Conservation (phyloP, 2,797 vertebrate genomes). For the Lepidocolaptes lacrymiger region DNA sequence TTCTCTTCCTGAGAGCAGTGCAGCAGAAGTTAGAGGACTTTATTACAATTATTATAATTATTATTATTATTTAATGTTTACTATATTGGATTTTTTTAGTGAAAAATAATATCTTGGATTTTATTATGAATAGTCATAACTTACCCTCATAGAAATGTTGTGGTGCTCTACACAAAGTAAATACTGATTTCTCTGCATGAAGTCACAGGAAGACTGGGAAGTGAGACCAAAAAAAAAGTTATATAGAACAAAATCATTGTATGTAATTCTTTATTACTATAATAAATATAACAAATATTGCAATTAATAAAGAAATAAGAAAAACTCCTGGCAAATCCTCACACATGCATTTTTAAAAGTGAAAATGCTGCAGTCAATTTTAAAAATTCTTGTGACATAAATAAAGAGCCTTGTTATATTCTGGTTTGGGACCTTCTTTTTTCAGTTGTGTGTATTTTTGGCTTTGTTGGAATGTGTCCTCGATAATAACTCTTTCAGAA, state of each 20-base stretch:
- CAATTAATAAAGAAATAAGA: not conserved
- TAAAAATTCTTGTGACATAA: not conserved
- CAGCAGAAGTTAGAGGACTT: not conserved
- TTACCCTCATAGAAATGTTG: not conserved
- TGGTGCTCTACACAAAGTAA: not conserved
- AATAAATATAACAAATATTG: not conserved
- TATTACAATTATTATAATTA: no score
- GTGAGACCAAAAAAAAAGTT: not conserved
- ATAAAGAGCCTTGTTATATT: not conserved
- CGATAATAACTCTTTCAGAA: not conserved
- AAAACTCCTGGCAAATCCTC: not conserved
- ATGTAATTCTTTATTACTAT: not conserved
- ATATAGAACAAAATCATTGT: not conserved
- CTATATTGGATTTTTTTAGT: not conserved
- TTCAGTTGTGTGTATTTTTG: not conserved
- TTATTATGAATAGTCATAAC: not conserved
- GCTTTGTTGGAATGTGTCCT: not conserved
- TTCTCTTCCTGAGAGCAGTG: not conserved
- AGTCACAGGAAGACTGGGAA: not conserved
- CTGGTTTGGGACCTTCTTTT: not conserved
- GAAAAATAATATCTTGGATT: not conserved
- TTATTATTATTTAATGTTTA: not conserved
- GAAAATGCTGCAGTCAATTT: not conserved
- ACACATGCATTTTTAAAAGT: not conserved
- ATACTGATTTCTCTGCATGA: not conserved